A percentile compares a stretch with the other conserved stretches of the same genome.
These are phyloP conservation scores for Hirudo medicinalis DNA, from an alignment of 1,140 invertebrate genomes.

Conservation along the genomic window DNA sequence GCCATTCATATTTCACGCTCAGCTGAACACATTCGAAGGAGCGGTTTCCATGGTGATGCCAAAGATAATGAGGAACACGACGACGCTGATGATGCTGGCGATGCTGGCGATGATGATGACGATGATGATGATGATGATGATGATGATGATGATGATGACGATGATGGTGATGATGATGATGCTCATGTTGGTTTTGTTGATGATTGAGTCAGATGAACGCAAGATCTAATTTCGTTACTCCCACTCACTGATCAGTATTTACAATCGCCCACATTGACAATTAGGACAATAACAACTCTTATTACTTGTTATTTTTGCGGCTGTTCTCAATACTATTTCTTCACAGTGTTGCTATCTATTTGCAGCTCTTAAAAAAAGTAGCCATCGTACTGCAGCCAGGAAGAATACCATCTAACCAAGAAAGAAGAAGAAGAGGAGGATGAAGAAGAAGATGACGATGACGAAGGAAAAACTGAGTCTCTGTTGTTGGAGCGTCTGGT, in stretches of 20 bases:
- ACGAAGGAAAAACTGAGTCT: neutral
- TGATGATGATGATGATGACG: neutral
- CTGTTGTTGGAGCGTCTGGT: conserved; percentile 8
- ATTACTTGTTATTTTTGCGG: no score
- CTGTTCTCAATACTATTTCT: no score
- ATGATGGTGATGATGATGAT: neutral
- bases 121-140: conserved; percentile 12
- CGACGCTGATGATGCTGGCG: neutral
- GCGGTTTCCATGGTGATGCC: neutral
- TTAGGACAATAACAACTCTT: no score
- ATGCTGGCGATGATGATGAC: conserved; percentile 3
- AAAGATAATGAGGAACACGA: neutral
- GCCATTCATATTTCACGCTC: no score
- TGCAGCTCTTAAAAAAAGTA: no score
- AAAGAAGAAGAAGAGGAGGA: neutral
- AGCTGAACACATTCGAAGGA: no score
- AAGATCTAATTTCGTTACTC: neutral
- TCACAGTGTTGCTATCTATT: no score
- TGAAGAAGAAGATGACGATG: conserved; percentile 5
- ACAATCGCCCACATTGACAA: no score
- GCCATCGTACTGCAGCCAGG: no score
- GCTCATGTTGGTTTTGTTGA: neutral
- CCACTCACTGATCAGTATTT: no score
- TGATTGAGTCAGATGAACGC: no score
- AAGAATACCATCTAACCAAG: no score